phyloP scores from a whole-genome alignment of 1,140 invertebrate species.

The Ephestia elutella region DNA sequence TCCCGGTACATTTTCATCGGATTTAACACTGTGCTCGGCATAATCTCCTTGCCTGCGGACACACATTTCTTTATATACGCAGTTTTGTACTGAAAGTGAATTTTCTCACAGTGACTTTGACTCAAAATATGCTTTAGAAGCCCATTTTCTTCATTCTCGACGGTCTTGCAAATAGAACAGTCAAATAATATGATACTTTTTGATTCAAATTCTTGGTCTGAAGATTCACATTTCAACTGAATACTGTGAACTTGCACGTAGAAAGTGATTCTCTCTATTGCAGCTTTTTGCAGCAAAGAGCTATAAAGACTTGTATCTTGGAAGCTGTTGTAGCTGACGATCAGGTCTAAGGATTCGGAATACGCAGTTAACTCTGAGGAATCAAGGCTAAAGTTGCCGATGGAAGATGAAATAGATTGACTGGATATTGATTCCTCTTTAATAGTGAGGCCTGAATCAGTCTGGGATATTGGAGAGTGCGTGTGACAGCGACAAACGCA shows the following conservation, averaged over 20 bases:
- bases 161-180: slow-evolving; percentile 46
- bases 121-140: slow-evolving; percentile 55
- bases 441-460: slow-evolving; percentile 38
- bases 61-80: slow-evolving; percentile 67
- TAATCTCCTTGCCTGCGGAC: slow-evolving; percentile 48
- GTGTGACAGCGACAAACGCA: slow-evolving; percentile 48
- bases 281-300: slow-evolving; percentile 48
- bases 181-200: slow-evolving; percentile 46
- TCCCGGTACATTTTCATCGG: slow-evolving; percentile 65
- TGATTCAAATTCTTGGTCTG: slow-evolving; percentile 27
- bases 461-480: slow-evolving; percentile 26
- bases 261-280: slow-evolving; percentile 59
- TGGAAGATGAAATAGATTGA: slow-evolving; percentile 53
- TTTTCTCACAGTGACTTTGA: slow-evolving; percentile 56
- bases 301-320: slow-evolving; percentile 45
- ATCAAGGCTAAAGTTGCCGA: slow-evolving; percentile 61
- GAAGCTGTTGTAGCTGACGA: slow-evolving; percentile 60
- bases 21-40: slow-evolving; percentile 62
- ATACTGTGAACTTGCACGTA: slow-evolving; percentile 65
- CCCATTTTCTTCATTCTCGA: slow-evolving; percentile 46
- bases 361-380: slow-evolving; percentile 52
- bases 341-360: slow-evolving; percentile 58
- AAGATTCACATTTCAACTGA: slow-evolving; percentile 38
- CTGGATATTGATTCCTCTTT: slow-evolving; percentile 40
- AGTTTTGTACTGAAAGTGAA: slow-evolving; percentile 65